phyloP scores from a whole-genome alignment of 2,797 vertebrate species.

The Schizopygopsis malacanthus region DNA sequence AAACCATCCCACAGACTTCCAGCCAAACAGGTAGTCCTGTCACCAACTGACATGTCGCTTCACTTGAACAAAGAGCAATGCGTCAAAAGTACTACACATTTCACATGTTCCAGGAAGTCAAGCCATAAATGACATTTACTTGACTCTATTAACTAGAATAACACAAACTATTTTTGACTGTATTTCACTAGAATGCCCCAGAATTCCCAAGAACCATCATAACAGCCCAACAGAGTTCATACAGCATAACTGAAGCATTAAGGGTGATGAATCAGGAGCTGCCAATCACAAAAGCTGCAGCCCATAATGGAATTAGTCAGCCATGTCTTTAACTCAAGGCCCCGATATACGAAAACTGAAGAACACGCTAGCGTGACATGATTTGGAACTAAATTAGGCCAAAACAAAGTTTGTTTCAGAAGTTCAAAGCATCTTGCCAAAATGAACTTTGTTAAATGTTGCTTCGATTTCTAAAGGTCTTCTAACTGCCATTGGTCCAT shows the following conservation, averaged over 20 bases:
- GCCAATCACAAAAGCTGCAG: slow-evolving; percentile 27
- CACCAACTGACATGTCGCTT: not conserved
- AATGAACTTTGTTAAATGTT: not conserved
- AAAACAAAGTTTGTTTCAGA: not conserved
- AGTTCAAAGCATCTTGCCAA: not conserved
- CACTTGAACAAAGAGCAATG: slow-evolving; percentile 49
- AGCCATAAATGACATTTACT: not conserved
- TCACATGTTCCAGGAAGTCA: not conserved
- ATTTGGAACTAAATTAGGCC: slow-evolving; percentile 5
- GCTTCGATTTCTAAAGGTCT: not conserved
- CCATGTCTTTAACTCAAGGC: slow-evolving; percentile 51
- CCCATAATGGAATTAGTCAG: slow-evolving; percentile 60
- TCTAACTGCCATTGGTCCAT: not conserved
- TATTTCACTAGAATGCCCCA: slow-evolving; percentile 41
- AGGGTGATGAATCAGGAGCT: slow-evolving; percentile 40
- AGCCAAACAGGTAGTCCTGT: not conserved
- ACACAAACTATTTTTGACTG: not conserved
- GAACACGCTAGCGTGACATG: not conserved
- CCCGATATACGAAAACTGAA: not conserved
- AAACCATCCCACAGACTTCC: not conserved
- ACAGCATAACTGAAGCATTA: slow-evolving; percentile 60
- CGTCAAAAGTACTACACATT: not conserved
- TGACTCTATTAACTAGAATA: not conserved
- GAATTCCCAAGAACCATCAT: slow-evolving; percentile 61
- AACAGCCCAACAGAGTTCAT: slow-evolving; percentile 52